Base-by-base conservation (phyloP, 37 sponge, comb jelly and placozoan species). In the Crambe crambe region DNA sequence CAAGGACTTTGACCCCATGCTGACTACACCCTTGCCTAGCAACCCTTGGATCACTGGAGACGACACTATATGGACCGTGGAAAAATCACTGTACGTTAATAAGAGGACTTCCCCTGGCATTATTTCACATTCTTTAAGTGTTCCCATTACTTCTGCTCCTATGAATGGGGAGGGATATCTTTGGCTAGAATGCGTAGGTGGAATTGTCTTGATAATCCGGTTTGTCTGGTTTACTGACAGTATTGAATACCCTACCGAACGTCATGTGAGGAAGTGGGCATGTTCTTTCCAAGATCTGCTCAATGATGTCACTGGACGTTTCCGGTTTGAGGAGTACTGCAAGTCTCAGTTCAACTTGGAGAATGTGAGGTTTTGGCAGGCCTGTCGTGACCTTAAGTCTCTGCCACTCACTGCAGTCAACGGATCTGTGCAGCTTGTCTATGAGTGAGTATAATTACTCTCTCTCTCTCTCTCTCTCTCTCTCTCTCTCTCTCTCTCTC, bases 301-400 rank as follows among this genome's bases (percentile, higher is more conserved):
- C 42, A 56, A 18, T 21, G 92, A 92, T 63, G 85, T 83, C 6
- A 80, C 88, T 51, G 92, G 92, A 12, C 47, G 92, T 2, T 78
- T 81, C 51, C 37, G 54, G 30, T 92, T 87, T 74, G 92, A 92
- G 31, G 56, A 73, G 57, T 87, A 87, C 69, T 92, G 92, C 80
- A 75, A 82, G 42, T 70, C 56, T 23, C 84, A 86, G 58, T 79
- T 51, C 58, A 80, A 75, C 43, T 56, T 76, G n/a, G 92, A 92
- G 85, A 92, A 92, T 58, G 81, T 92, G 22, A 56, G 80, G 66
- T 92, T 92, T 67, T 92, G 92, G 92, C 85, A 87, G 58, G 84
- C 88, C 8, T 83, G 87, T 44, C 74, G 54, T 12, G 88, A 92
- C 68, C 81, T 92, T 17, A 74, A 86, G 67, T n/a, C 74, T 35